Evolutionary conservation across 2,888 invertebrate species (phyloP).

Genomic region (Nesidiocoris tenuis): DNA sequence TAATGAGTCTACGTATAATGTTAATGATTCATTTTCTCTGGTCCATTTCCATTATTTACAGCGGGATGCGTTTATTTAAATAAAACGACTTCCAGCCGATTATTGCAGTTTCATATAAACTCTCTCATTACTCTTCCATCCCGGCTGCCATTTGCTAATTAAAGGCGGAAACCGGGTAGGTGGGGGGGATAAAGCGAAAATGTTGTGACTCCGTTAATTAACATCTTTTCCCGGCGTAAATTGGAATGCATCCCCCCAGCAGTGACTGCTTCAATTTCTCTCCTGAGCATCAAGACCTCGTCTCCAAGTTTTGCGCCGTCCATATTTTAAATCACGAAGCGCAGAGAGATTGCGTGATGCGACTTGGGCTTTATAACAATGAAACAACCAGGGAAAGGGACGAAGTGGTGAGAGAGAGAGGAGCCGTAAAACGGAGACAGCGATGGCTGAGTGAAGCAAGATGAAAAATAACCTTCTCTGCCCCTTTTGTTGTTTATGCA

Average conservation of each 20-base stretch:
- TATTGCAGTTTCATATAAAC: neutral
- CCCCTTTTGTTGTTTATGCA: neutral
- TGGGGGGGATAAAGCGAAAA: neutral
- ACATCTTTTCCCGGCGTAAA: neutral
- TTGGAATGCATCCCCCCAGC: neutral
- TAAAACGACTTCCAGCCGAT: neutral
- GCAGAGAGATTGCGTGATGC: neutral
- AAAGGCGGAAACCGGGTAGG: neutral
- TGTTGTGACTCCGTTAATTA: neutral
- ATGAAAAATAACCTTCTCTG: neutral
- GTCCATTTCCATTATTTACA: no score
- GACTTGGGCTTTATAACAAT: neutral
- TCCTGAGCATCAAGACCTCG: neutral
- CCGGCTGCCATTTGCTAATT: neutral
- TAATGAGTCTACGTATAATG: no score
- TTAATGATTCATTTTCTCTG: no score
- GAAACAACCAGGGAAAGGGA: neutral
- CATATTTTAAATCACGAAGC: neutral
- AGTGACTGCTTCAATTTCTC: neutral
- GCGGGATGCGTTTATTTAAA: neutral
- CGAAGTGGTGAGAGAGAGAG: neutral
- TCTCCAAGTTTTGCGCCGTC: neutral
- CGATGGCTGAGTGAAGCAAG: neutral
- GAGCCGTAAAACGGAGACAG: neutral
- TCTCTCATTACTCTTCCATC: neutral